These are phyloP conservation scores for Drosophila orena DNA, from an alignment of 1,140 invertebrate species.

Conservation along the genomic window DNA sequence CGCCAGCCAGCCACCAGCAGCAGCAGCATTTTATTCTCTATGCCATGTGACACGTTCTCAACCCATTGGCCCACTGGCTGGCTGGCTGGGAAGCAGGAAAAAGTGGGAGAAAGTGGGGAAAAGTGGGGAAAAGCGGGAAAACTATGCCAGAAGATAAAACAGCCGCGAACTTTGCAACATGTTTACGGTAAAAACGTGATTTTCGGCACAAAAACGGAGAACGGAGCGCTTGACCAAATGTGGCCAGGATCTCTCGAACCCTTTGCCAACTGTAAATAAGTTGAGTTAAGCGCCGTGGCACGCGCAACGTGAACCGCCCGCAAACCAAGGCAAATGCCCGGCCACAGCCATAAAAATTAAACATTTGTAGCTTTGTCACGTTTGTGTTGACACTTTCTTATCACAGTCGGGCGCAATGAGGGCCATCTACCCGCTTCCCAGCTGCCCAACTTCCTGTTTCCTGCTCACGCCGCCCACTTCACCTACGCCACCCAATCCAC, in stretches of 20 bases:
- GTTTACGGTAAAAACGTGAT: constrained; percentile 84
- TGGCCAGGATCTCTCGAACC: constrained; percentile 61
- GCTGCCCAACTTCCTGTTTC: background rate
- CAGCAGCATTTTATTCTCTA: constrained; percentile 9
- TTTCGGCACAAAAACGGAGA: constrained; percentile 72
- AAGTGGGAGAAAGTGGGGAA: no score
- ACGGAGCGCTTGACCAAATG: constrained; percentile 68
- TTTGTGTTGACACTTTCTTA: constrained; percentile 83
- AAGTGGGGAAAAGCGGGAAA: constrained; percentile 17
- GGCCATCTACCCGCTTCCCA: constrained; percentile 7
- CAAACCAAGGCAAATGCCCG: constrained; percentile 12
- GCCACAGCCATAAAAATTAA: constrained; percentile 78
- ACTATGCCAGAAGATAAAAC: constrained; percentile 75
- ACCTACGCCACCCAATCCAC: no score
- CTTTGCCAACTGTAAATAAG: constrained; percentile 77
- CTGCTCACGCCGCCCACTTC: background rate
- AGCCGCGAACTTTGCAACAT: constrained; percentile 80
- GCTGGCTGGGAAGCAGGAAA: no score
- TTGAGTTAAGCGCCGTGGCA: constrained; percentile 70
- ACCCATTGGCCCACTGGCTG: constrained; percentile 45
- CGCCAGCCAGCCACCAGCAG: constrained; percentile 1
- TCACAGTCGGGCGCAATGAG: constrained; percentile 61
- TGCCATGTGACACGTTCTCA: constrained; percentile 60
- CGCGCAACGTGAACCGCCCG: constrained; percentile 20
- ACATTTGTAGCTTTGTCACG: constrained; percentile 83